phyloP scores from a whole-genome alignment of 2,113 vertebrate species.

The Thamnaconus septentrionalis region DNA sequence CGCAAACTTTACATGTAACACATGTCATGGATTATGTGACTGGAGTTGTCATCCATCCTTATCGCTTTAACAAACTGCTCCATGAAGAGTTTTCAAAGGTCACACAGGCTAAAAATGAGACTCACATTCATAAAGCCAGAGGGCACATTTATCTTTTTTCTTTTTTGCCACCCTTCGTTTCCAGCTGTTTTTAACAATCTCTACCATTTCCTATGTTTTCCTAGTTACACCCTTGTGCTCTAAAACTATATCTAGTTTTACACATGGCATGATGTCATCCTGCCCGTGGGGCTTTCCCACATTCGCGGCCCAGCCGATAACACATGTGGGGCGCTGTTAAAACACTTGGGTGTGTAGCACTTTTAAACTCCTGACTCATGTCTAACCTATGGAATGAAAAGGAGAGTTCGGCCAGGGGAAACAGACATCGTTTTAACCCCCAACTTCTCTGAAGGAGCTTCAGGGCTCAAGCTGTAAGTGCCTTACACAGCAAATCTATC shows the following conservation, averaged over 20 bases:
- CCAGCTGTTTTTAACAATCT: conserved; percentile 46
- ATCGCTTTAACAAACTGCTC: not conserved
- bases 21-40: not conserved
- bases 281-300: conserved; percentile 71
- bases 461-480: conserved; percentile 60
- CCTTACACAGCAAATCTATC: conserved; percentile 41
- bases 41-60: not conserved
- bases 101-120: not conserved
- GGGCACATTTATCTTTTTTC: conserved; percentile 3
- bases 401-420: conserved; percentile 44
- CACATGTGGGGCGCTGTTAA: conserved; percentile 66
- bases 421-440: conserved; percentile 25
- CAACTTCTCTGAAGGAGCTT: conserved; percentile 29
- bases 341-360: conserved; percentile 64
- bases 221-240: conserved; percentile 60
- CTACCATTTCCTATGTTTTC: conserved; percentile 47
- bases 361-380: conserved; percentile 60
- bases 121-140: not conserved
- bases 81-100: not conserved
- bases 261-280: conserved; percentile 63
- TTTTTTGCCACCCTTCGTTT: conserved; percentile 29
- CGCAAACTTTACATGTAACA: not conserved
- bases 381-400: conserved; percentile 59
- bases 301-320: conserved; percentile 71
- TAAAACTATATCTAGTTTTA: conserved; percentile 53